Evolutionary conservation across 2,113 vertebrate genomes (phyloP).

Genomic region (Aphelocoma coerulescens): DNA sequence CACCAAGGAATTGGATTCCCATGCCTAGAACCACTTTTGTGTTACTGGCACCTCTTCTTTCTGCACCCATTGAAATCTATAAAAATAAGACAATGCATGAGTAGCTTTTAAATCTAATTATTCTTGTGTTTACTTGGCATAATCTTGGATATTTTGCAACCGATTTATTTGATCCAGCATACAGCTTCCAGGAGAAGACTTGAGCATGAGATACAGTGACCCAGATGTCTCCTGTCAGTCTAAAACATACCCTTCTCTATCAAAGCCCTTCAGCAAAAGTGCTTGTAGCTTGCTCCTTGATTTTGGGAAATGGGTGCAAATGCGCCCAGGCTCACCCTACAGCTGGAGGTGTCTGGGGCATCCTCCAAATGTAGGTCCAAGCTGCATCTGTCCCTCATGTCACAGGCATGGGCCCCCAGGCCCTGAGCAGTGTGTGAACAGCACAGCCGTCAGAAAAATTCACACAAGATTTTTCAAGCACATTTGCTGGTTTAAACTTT

Average conservation of each 20-base stretch:
- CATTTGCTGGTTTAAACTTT: background rate
- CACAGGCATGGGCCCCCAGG: background rate
- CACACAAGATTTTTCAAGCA: background rate
- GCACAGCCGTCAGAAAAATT: background rate
- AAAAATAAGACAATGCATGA: background rate
- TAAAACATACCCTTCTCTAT: background rate
- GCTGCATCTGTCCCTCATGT: background rate
- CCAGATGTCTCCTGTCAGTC: background rate
- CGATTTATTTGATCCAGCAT: background rate
- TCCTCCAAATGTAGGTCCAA: background rate
- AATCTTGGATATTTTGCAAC: slow-evolving; percentile 17
- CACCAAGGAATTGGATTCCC: background rate
- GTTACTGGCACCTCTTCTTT: background rate
- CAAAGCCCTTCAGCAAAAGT: background rate
- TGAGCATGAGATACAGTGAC: background rate
- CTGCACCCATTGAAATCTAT: background rate
- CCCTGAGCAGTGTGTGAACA: accelerated
- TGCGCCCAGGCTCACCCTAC: background rate
- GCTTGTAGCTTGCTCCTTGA: accelerated
- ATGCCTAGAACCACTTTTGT: background rate
- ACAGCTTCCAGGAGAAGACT: background rate
- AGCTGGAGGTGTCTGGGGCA: background rate
- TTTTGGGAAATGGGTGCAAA: background rate
- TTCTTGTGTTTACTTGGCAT: background rate
- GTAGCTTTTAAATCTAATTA: slow-evolving; percentile 16